phyloP scores from a whole-genome alignment of 2,888 invertebrate species.

The Achlya flavicornis region DNA sequence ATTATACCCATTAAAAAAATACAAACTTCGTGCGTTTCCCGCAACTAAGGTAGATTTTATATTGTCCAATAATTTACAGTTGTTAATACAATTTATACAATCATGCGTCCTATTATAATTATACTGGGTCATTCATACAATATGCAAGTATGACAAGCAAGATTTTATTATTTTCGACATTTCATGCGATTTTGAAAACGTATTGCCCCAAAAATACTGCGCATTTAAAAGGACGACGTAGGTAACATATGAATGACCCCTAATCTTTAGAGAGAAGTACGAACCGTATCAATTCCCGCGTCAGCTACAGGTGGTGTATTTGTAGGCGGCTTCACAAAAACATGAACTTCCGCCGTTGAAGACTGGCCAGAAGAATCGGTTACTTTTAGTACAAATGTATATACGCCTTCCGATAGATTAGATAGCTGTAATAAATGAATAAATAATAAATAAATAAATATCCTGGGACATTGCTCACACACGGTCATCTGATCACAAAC shows the following conservation, averaged over 20 bases:
- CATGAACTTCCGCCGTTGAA: constrained; percentile 94
- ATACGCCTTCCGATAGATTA: constrained; percentile 96
- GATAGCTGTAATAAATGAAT: constrained; percentile 85
- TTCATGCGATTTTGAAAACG: too few relatives aligned
- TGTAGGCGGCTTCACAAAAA: constrained; percentile 95
- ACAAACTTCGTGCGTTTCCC: neutral
- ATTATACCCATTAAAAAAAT: neutral
- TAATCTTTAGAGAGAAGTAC: constrained; percentile 26
- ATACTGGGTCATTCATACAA: neutral
- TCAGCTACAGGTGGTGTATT: constrained; percentile 91
- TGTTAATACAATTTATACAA: neutral
- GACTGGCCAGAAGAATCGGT: constrained; percentile 95
- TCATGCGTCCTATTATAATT: neutral
- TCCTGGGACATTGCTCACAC: too few relatives aligned
- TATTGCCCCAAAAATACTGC: neutral
- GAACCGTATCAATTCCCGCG: constrained; percentile 83
- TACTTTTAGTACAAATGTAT: constrained; percentile 96
- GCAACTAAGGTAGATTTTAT: neutral
- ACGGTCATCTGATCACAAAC: too few relatives aligned
- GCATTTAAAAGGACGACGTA: neutral
- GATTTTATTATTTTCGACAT: neutral
- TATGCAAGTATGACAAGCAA: neutral
- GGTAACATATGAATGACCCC: neutral
- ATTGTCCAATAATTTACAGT: too few relatives aligned
- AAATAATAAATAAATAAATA: too few relatives aligned